phyloP scores from a whole-genome alignment of 2,113 vertebrate species.

The Leucosticte australis region DNA sequence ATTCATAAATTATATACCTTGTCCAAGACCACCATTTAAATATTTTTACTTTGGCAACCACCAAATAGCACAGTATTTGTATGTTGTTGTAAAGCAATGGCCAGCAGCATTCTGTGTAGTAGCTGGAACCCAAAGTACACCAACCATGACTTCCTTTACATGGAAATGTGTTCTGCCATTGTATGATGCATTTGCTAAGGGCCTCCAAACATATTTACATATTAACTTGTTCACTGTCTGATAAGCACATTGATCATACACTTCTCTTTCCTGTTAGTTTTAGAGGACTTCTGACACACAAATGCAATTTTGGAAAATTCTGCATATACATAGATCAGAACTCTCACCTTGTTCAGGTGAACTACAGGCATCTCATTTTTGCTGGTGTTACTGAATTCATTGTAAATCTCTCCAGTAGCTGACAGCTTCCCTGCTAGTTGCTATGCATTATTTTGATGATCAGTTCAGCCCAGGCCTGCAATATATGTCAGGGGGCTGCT shows the following conservation, averaged over 20 bases:
- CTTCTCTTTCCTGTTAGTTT: background rate
- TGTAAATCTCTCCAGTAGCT: background rate
- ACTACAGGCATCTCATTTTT: background rate
- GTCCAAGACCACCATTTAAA: background rate
- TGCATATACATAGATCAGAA: fast-evolving
- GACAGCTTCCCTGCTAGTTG: background rate
- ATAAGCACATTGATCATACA: background rate
- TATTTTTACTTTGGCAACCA: background rate
- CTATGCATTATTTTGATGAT: background rate
- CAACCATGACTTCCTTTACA: background rate
- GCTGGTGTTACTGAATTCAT: background rate
- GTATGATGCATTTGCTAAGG: background rate
- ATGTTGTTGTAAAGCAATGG: background rate
- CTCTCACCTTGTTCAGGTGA: background rate
- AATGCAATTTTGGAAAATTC: background rate
- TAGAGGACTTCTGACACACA: background rate
- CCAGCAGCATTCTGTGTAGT: background rate
- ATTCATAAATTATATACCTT: background rate
- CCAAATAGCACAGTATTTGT: background rate
- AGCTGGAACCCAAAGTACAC: background rate
- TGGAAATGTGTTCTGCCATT: background rate
- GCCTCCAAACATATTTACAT: background rate
- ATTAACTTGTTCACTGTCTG: background rate
- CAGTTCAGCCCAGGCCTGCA: background rate
- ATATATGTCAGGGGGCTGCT: background rate